Evolutionary conservation across 2,888 invertebrate species (phyloP), one percentile per base, ranked within the genome.

Genomic region (Xylota sylvarum): DNA sequence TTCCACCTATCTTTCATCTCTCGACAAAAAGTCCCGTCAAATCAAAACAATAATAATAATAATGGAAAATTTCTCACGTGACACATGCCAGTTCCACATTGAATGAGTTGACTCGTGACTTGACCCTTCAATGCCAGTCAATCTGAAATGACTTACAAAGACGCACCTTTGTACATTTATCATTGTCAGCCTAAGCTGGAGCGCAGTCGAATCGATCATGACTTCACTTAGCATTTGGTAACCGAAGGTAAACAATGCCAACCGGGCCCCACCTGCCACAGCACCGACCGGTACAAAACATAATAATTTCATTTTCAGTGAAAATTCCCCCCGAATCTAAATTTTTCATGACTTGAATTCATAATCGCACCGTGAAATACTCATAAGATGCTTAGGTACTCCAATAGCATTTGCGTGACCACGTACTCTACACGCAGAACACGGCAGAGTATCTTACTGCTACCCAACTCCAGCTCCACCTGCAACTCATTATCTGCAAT

Each of bases 91-190:
- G 64, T 30, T 40, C 7, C 67, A 46, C 65, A 52, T 73, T 35
- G 19, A 65, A 65, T 58, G 64, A 40, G 12, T 35, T 60, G 37
- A 67, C 60, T 74, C 81, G 73, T 52, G 46, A 81, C 62, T 81
- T 81, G 74, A 73, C 78, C 83, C 55, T 43, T 73, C 78, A 84
- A 84, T 78, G 73, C 55, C 83, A 62, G 37, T 67, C 46, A 60
- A 52, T 30, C 30, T 40, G 23, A 23, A 23, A 23, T 17, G 32
- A 46, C 23, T 23, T 23, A 23, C 48, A 23, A 32, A 76, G 73
- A 84, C 78, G 55, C 78, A 78, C 83, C 83, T 64, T 32, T 37
- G 43, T 14, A 37, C 65, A 76, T 76, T 76, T 56, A 76, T 67
- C 65, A 76, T 52, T 74, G 74, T 64, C 70, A 58, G 37, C 37